Percentiles rank a stretch among this genome's conserved stretches.
These are phyloP conservation scores for Isoperla grammatica DNA, from an alignment of 2,888 invertebrate genomes.

Conservation along the genomic window DNA sequence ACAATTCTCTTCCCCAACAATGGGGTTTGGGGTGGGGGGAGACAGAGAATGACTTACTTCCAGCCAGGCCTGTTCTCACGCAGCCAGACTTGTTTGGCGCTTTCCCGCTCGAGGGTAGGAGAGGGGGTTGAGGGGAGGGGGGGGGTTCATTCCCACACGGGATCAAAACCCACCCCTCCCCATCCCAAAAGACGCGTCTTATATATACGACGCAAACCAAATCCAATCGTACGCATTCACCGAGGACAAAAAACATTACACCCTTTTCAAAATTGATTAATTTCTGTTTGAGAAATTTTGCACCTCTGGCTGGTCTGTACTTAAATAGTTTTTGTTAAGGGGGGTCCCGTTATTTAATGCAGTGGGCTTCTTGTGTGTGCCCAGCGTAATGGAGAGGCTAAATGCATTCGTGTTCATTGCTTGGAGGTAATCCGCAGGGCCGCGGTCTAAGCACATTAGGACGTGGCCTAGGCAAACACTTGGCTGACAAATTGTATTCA, in stretches of 20 bases:
- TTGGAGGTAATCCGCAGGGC: neutral
- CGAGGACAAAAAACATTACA: constrained; percentile 7
- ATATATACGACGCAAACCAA: constrained; percentile 9
- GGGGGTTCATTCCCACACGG: constrained; percentile 1
- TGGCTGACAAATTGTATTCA: too few relatives aligned
- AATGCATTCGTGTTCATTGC: too few relatives aligned
- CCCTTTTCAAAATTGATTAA: constrained; percentile 18
- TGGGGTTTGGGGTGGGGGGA: neutral
- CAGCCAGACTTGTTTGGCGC: neutral
- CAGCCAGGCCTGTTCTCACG: neutral
- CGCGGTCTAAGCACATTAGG: neutral
- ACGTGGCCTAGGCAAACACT: too few relatives aligned
- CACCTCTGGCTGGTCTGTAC: constrained; percentile 16
- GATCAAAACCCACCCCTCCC: neutral
- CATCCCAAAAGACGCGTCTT: too few relatives aligned
- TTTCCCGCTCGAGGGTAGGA: neutral
- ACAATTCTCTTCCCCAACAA: too few relatives aligned
- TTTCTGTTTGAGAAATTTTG: constrained; percentile 13
- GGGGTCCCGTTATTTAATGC: too few relatives aligned
- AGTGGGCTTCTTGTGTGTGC: neutral
- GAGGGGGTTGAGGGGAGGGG: neutral
- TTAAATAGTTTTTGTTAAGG: constrained; percentile 6
- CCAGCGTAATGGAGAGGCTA: neutral
- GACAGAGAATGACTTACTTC: too few relatives aligned
- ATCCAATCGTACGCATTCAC: constrained; percentile 6